Base-by-base conservation (phyloP, 2,797 vertebrate species). In the Enteromius viviparus region DNA sequence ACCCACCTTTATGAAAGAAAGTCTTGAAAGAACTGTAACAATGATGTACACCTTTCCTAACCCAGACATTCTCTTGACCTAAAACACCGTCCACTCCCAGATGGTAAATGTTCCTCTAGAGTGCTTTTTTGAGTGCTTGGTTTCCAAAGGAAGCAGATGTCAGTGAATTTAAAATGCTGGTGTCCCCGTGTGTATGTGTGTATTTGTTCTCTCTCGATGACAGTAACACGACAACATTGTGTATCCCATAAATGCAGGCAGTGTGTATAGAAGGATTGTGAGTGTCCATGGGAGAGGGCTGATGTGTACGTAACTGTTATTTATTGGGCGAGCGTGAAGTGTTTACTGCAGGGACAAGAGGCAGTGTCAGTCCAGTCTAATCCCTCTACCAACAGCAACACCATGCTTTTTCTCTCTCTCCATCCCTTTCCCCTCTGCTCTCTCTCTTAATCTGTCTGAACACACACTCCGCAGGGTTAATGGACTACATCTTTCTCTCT, bases 381-480 rank as follows among this genome's bases (percentile, higher is more conserved):
- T 77, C 76, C 71, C n/a, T 68, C 12, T 51, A 64, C 81, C 55
- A 85, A 55, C 77, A 29, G 78, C 12, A 55, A 51, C 47, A 45
- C 40, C 51, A 26, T 78, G 26, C 26, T 70, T 80, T 79, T 68
- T 65, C 70, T 68, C 62, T 47, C n/a, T 7, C 23, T 78, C 47
- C n/a, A 23, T 64, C 14, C 69, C 84, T 66, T 26, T 69, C 47
- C 32, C 68, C 55, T 26, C 62, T 5, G 42, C 53, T 64, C 71
- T 74, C 40, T 82, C 23, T 42, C 62, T 82, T 72, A 82, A 34
- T 82, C 62, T 78, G 34, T 84, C 51, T 69, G 65, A 51, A 75
- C 65, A 78, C 68, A 85, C 42, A 47, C 34, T 37, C 76, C 5
- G 53, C 80, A 64, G 82, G 86, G 91, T 89, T 91, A 88, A 90